Conservation (phyloP, 1,140 invertebrate genomes). For the Oppia nitens region DNA sequence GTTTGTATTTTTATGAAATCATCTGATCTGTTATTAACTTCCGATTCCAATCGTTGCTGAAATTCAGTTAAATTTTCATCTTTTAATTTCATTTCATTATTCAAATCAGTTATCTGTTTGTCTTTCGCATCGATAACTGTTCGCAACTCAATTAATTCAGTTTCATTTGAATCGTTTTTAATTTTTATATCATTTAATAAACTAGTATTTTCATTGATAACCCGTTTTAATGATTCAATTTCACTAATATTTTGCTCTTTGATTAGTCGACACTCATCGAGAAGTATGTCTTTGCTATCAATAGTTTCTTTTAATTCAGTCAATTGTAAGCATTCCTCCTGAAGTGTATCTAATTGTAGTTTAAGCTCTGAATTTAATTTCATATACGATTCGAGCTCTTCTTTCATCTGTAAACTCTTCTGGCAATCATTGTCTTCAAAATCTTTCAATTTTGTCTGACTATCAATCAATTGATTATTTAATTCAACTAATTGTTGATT, state of each 20-base stretch:
- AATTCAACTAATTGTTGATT: background rate
- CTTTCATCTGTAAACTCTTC: background rate
- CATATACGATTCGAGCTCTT: background rate
- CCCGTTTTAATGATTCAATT: conserved; percentile 17
- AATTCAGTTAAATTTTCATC: conserved; percentile 5
- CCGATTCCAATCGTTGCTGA: background rate
- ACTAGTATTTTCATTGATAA: conserved; percentile 16
- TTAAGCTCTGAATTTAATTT: no score
- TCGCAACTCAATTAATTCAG: background rate
- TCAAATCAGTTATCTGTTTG: conserved; percentile 5
- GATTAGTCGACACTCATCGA: conserved; percentile 24
- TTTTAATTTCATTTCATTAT: conserved; percentile 15
- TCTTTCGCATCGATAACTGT: background rate
- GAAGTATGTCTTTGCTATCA: conserved; percentile 22
- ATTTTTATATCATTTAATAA: conserved; percentile 1
- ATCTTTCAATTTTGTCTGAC: background rate
- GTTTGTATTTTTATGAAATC: background rate
- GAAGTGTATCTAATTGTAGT: no score
- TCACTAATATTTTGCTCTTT: conserved; percentile 20
- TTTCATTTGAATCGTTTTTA: background rate
- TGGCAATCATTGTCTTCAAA: background rate
- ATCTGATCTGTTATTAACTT: background rate
- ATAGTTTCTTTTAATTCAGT: conserved; percentile 9
- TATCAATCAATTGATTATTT: background rate
- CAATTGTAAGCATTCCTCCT: no score